Percentiles rank a stretch among this genome's conserved stretches.
phyloP scores from a whole-genome alignment of 23 tunicate species.

The Oikopleura albicans region DNA sequence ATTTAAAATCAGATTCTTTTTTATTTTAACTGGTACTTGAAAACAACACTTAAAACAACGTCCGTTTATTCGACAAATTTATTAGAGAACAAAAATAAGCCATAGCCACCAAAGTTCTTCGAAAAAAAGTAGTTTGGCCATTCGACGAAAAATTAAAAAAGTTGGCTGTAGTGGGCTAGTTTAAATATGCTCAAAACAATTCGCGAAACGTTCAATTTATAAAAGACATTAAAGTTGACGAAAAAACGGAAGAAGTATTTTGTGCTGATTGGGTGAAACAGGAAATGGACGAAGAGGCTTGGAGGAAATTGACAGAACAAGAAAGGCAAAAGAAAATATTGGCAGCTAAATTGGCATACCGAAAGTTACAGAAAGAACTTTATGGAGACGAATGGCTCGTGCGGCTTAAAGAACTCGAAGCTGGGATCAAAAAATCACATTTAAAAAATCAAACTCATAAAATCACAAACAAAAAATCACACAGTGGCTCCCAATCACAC shows the following conservation, averaged over 20 bases:
- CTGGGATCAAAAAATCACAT: no score
- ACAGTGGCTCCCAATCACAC: no score
- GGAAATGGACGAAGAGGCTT: background rate
- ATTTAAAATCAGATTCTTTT: no score
- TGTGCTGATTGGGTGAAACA: conserved; percentile 14
- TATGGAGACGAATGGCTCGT: background rate
- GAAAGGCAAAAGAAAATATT: background rate
- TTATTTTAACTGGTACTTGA: no score
- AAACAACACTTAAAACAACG: no score
- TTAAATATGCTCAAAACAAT: no score
- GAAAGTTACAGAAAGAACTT: background rate
- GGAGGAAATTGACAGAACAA: background rate
- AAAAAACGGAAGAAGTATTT: background rate
- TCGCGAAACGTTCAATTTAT: no score
- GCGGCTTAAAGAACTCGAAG: background rate
- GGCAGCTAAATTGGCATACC: background rate
- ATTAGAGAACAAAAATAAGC: background rate
- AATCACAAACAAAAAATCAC: no score
- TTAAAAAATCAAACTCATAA: no score
- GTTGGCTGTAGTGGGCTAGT: no score
- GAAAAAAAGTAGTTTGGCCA: no score
- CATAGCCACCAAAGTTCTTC: background rate
- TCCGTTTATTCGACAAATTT: background rate
- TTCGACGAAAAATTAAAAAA: no score
- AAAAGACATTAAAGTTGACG: background rate